Evolutionary conservation across 1,140 invertebrate species (phyloP).

Genomic region (Lucilia sericata): DNA sequence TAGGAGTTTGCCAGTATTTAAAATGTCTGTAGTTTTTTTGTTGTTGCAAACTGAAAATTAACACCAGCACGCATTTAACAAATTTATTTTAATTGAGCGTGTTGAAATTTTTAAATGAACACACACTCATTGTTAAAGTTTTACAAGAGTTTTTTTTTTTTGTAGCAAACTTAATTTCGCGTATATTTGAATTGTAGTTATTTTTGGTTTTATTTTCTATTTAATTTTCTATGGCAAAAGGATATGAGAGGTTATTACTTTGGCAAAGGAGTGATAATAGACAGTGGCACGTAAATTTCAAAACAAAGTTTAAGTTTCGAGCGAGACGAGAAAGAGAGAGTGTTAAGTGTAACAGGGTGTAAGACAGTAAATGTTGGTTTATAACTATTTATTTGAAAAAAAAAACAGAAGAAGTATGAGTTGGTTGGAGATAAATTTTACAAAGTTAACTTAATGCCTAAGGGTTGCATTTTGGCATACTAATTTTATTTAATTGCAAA

Average conservation of each 20-base stretch:
- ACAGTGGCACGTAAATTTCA: too few species aligned
- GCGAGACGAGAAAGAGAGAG: too few species aligned
- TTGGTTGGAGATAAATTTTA: neutral
- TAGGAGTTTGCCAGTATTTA: neutral
- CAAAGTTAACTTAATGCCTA: neutral
- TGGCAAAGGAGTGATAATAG: neutral
- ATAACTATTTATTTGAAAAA: too few species aligned
- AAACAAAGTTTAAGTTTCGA: too few species aligned
- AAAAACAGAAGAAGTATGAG: neutral
- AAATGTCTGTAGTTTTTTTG: neutral
- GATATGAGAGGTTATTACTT: conserved; percentile 16
- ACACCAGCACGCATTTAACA: conserved; percentile 20
- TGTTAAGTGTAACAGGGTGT: too few species aligned
- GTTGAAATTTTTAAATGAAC: conserved; percentile 1
- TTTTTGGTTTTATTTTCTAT: neutral
- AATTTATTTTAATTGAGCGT: conserved; percentile 38
- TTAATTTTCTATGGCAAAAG: neutral
- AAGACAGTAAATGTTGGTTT: too few species aligned
- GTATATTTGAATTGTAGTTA: neutral
- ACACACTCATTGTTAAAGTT: neutral
- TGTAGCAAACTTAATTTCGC: neutral
- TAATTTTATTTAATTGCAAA: conserved; percentile 13
- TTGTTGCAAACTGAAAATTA: neutral
- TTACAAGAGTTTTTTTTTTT: neutral
- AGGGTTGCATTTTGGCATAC: conserved; percentile 2